Percentiles rank a stretch among this genome's conserved stretches.
These are phyloP conservation scores for Thelohanellus kitauei DNA, from an alignment of 30 jellyfish, hydroid and myxozoan genomes.

Conservation along the genomic window DNA sequence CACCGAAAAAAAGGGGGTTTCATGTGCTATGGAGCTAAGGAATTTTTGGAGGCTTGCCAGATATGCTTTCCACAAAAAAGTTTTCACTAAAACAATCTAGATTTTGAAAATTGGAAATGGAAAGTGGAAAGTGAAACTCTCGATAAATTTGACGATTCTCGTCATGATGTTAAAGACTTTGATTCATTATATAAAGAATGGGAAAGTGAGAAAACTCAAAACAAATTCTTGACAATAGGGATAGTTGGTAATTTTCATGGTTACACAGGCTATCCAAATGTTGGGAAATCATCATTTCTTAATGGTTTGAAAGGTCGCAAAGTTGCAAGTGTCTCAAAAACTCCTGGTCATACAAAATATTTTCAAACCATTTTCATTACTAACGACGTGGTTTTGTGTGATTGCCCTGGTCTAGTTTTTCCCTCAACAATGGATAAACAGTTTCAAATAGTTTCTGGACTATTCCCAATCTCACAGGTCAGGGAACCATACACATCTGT, in stretches of 20 bases:
- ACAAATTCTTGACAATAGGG: background rate
- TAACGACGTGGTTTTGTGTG: conserved; percentile 1
- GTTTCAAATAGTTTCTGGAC: conserved; percentile 2
- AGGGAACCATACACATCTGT: conserved; percentile 2
- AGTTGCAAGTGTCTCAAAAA: conserved; percentile 1
- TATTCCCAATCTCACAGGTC: conserved; percentile 2
- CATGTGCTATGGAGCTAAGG: background rate
- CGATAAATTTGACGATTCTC: too few species aligned
- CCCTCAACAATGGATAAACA: background rate
- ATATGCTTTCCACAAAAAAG: too few species aligned
- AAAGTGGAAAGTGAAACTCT: too few species aligned
- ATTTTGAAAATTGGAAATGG: too few species aligned
- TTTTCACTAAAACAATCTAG: too few species aligned
- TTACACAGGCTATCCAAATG: conserved; percentile 2
- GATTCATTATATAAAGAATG: too few species aligned
- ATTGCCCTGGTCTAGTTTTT: conserved; percentile 7
- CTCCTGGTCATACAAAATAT: conserved; percentile 8
- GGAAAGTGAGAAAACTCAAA: background rate
- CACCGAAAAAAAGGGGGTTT: too few species aligned
- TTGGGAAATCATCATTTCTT: conserved; percentile 6
- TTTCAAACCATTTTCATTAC: conserved; percentile 2
- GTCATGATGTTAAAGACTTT: too few species aligned
- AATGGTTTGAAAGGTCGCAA: conserved; percentile 1
- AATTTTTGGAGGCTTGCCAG: background rate
- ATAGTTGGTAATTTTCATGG: too few species aligned